Percentiles rank a stretch among this genome's conserved stretches.
These are phyloP conservation scores for Parthenolecanium corni DNA, from an alignment of 2,888 invertebrate genomes.

Conservation along the genomic window DNA sequence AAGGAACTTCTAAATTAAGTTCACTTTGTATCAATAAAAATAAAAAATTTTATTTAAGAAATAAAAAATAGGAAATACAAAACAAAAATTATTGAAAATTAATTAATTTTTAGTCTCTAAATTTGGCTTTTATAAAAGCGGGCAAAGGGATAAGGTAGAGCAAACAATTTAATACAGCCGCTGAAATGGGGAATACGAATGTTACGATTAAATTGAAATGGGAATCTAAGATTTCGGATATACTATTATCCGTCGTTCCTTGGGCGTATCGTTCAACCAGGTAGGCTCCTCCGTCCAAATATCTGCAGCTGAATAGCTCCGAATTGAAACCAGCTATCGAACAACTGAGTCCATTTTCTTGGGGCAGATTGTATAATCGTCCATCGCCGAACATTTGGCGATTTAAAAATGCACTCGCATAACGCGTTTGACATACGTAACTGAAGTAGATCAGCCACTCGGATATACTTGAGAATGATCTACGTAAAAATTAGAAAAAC, in stretches of 20 bases:
- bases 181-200: conserved; percentile 68
- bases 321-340: conserved; percentile 40
- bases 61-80: too few species aligned
- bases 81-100: background rate
- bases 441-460: conserved; percentile 72
- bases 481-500: conserved; percentile 37
- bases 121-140: conserved; percentile 72
- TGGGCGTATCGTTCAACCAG: conserved; percentile 57
- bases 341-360: conserved; percentile 41
- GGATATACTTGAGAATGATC: conserved; percentile 64
- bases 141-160: conserved; percentile 76
- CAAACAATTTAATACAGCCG: conserved; percentile 71
- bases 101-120: conserved; percentile 53
- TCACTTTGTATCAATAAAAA: too few species aligned
- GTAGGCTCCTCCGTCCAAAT: conserved; percentile 58
- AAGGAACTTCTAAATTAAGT: too few species aligned
- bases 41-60: too few species aligned
- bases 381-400: conserved; percentile 51
- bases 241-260: conserved; percentile 44
- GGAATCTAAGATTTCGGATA: conserved; percentile 49
- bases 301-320: conserved; percentile 47
- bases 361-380: conserved; percentile 28
- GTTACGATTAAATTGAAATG: conserved; percentile 71
- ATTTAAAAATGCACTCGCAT: conserved; percentile 63
- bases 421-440: conserved; percentile 65